phyloP scores from a whole-genome alignment of 2,888 invertebrate genomes.

The Eilema caniola region DNA sequence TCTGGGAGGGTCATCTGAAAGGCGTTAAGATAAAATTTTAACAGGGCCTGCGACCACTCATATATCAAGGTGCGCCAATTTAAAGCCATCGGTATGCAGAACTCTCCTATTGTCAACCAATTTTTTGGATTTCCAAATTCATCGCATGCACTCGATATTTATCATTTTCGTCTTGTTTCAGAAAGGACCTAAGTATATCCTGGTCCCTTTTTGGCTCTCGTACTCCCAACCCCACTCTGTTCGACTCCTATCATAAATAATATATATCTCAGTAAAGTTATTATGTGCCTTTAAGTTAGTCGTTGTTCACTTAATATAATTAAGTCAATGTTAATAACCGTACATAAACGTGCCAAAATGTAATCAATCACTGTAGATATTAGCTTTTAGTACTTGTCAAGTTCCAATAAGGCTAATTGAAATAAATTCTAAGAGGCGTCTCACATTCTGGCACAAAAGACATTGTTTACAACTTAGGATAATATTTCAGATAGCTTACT shows the following conservation, averaged over 20 bases:
- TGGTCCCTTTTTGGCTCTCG: too few species aligned
- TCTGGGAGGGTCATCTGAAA: too few species aligned
- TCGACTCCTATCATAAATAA: not conserved
- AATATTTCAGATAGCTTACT: slow-evolving; percentile 1
- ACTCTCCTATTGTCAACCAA: too few species aligned
- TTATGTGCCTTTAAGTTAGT: not conserved
- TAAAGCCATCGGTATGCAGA: too few species aligned
- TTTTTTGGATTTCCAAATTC: too few species aligned
- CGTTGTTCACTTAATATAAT: slow-evolving; percentile 15
- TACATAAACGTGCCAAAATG: slow-evolving; percentile 14
- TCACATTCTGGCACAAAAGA: not conserved
- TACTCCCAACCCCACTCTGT: too few species aligned
- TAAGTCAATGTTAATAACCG: slow-evolving; percentile 17
- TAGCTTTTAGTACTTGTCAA: slow-evolving; percentile 7
- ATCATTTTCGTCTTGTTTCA: too few species aligned
- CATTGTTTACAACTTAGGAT: not conserved
- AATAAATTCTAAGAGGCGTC: not conserved
- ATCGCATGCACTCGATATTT: too few species aligned
- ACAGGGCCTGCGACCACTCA: too few species aligned
- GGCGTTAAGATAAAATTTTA: too few species aligned
- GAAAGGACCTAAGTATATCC: too few species aligned
- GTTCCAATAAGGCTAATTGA: slow-evolving; percentile 7
- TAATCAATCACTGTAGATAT: slow-evolving; percentile 7
- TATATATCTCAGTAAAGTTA: not conserved
- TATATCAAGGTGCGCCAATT: too few species aligned